phyloP scores from a whole-genome alignment of 2,888 invertebrate species.

The Dynastes hyllus region DNA sequence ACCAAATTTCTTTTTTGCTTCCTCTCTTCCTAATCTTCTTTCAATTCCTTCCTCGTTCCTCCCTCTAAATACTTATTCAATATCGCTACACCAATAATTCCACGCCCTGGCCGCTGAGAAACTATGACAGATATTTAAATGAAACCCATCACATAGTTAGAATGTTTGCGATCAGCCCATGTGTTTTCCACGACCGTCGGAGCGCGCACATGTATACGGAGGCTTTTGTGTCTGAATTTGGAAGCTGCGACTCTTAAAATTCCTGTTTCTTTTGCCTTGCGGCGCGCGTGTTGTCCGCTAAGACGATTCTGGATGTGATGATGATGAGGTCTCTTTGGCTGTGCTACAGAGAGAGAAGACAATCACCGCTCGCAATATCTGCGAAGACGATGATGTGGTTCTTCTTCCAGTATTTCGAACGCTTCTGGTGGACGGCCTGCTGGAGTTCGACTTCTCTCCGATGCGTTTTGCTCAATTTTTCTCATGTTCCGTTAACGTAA shows the following conservation, averaged over 20 bases:
- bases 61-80: neutral
- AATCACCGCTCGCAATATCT: neutral
- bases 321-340: too few species aligned
- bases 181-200: constrained; percentile 55
- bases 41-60: neutral
- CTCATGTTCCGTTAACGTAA: too few species aligned
- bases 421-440: too few species aligned
- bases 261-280: constrained; percentile 59
- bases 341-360: too few species aligned
- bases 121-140: constrained; percentile 62
- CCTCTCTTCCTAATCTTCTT: neutral
- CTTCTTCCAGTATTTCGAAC: too few species aligned
- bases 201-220: constrained; percentile 56
- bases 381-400: too few species aligned
- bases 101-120: constrained; percentile 50
- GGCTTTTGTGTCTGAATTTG: constrained; percentile 60
- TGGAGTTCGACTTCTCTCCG: too few species aligned
- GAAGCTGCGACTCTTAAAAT: constrained; percentile 61
- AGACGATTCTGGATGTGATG: neutral
- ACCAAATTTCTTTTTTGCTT: too few species aligned
- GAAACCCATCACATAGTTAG: constrained; percentile 65
- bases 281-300: constrained; percentile 48
- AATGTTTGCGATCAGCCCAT: constrained; percentile 61
- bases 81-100: constrained; percentile 9
- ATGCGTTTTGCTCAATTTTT: too few species aligned